phyloP scores from a whole-genome alignment of 2,888 invertebrate species.

The Chorisops tibialis region DNA sequence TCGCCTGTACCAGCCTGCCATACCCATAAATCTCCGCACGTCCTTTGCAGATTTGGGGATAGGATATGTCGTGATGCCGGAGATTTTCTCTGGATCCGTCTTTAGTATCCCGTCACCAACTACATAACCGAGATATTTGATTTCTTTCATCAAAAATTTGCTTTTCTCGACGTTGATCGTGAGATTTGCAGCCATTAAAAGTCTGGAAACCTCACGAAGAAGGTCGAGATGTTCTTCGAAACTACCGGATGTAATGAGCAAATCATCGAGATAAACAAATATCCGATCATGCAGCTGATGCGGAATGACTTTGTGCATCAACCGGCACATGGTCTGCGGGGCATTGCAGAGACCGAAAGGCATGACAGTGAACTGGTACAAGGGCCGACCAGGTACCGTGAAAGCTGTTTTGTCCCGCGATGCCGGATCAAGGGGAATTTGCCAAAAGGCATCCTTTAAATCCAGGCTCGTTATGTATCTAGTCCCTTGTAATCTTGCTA shows the following conservation, averaged over 20 bases:
- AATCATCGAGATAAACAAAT: conserved; percentile 18
- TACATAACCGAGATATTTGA: background rate
- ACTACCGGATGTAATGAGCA: background rate
- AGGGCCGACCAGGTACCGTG: background rate
- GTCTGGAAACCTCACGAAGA: background rate
- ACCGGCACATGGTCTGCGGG: conserved; percentile 11
- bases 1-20: background rate
- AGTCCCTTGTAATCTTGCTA: conserved; percentile 37
- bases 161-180: background rate
- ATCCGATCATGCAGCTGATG: conserved; percentile 7
- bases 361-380: background rate
- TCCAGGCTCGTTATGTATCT: conserved; percentile 38
- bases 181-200: background rate
- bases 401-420: conserved; percentile 27
- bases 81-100: background rate
- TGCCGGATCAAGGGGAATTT: conserved; percentile 28
- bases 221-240: background rate
- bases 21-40: background rate
- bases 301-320: conserved; percentile 15
- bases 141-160: background rate
- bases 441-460: conserved; percentile 34
- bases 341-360: conserved; percentile 8
- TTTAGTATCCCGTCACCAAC: background rate
- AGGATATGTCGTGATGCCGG: background rate
- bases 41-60: background rate